These are phyloP conservation scores for Smutsia gigantea DNA, from an alignment of 2,797 vertebrate species.

Conservation along the genomic window DNA sequence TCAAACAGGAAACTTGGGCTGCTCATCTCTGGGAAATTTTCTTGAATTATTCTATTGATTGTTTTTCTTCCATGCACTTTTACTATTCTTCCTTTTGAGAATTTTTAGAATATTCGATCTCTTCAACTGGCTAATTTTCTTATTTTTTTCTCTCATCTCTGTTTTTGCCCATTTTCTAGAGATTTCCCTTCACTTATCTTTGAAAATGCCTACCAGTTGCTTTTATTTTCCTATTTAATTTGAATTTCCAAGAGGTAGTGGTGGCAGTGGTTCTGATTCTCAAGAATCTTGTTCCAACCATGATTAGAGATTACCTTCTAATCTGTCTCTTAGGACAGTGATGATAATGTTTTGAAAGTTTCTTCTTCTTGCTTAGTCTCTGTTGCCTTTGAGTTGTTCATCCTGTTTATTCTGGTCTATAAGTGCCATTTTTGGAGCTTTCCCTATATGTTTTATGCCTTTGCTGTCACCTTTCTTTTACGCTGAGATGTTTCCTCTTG, in stretches of 20 bases:
- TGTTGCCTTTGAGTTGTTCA: not conserved
- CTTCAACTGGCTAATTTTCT: not conserved
- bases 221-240: not conserved
- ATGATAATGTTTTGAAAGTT: not conserved
- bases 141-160: not conserved
- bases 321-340: not conserved
- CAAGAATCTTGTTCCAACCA: too few relatives aligned
- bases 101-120: not conserved
- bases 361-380: not conserved
- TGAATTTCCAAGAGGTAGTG: not conserved
- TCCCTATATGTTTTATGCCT: not conserved
- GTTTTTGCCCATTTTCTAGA: not conserved
- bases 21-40: not conserved
- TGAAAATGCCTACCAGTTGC: not conserved
- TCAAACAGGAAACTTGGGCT: not conserved
- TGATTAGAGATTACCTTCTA: not conserved
- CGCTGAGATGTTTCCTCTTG: not conserved
- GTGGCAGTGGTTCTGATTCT: not conserved
- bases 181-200: slow-evolving; percentile 1
- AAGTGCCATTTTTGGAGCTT: not conserved
- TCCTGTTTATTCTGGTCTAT: not conserved
- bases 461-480: not conserved
- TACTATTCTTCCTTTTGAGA: slow-evolving; percentile 12
- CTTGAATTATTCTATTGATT: not conserved
- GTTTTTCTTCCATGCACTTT: not conserved